Percentiles rank a stretch among this genome's conserved stretches.
These are phyloP conservation scores for Ephialtes manifestator DNA, from an alignment of 2,888 invertebrate genomes.

Conservation along the genomic window DNA sequence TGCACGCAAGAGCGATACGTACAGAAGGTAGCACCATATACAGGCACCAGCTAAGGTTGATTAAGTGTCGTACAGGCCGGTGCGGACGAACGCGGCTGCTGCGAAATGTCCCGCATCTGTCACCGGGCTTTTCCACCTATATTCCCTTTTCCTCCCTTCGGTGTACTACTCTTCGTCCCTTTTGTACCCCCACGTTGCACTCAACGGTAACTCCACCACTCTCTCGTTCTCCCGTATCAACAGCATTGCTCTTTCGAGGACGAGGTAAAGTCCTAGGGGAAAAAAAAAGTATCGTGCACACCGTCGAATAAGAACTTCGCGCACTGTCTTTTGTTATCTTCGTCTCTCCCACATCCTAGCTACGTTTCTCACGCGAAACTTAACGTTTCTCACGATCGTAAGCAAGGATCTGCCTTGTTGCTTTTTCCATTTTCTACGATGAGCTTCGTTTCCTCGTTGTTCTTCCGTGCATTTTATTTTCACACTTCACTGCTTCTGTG, in stretches of 20 bases:
- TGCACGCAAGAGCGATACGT: slow-evolving; percentile 71
- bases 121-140: slow-evolving; percentile 79
- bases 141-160: slow-evolving; percentile 49
- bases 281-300: slow-evolving; percentile 16
- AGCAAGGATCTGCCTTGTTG: neutral
- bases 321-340: neutral
- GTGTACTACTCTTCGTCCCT: slow-evolving; percentile 28
- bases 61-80: slow-evolving; percentile 80
- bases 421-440: neutral
- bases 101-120: slow-evolving; percentile 83
- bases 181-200: slow-evolving; percentile 34
- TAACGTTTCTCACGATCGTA: neutral
- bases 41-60: slow-evolving; percentile 78
- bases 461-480: neutral
- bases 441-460: neutral
- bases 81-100: slow-evolving; percentile 75
- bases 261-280: slow-evolving; percentile 19
- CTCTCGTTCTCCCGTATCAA: slow-evolving; percentile 20
- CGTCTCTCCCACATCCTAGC: neutral
- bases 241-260: slow-evolving; percentile 33
- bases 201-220: slow-evolving; percentile 14
- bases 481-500: neutral
- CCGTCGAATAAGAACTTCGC: slow-evolving; percentile 16
- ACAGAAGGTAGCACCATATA: slow-evolving; percentile 64
- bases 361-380: neutral